Base-by-base conservation (phyloP, 2,888 invertebrate genomes). In the Drosophila kanekoi region DNA sequence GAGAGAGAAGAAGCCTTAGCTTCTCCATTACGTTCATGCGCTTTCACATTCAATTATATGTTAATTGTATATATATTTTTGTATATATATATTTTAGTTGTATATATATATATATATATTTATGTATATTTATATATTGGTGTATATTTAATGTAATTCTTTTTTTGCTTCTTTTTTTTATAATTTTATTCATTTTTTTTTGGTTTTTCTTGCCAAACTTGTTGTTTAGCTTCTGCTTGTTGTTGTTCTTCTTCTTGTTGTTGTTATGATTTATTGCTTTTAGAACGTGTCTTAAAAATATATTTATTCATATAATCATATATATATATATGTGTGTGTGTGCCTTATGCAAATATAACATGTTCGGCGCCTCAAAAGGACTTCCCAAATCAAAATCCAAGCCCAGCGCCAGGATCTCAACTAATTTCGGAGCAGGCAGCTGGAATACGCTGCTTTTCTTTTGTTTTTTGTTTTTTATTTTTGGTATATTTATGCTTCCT, bases 251-350 rank as follows among this genome's bases (percentile, higher is more conserved):
- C 49, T 52, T 63, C 53, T 74, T 84, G 68, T 86, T 89, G 88
- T 88, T 90, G 83, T 90, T 90, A 89, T 87, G 77, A 86, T 88
- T 90, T 91, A 91, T 91, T 91, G 92, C 91, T 91, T 91, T 91
- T 92, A 91, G 91, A 92, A 91, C 89, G 87, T 91, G 84, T 86
- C 91, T 92, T 92, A 92, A 89, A 90, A 90, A 84, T 88, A 77
- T 82, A 80, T 81, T 82, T 77, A 73, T 80, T 74, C 73, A 72
- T 77, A 68, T 64, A 65, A 43, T 76, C 66, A 51, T 77, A 53
- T 56, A 18, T 38, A 33, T 37, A 20, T 66, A 72, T 64, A 66
- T 67, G 65, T 44, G 49, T 61, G 40, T 52, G 16, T 52, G 40
- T 40, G 8, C 40, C 28, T 28, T 28, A 53, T 82, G 86, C 82